Percentiles rank a stretch among this genome's conserved stretches.
These are phyloP conservation scores for Phymastichus coffea DNA, from an alignment of 1,140 invertebrate species.

Conservation along the genomic window DNA sequence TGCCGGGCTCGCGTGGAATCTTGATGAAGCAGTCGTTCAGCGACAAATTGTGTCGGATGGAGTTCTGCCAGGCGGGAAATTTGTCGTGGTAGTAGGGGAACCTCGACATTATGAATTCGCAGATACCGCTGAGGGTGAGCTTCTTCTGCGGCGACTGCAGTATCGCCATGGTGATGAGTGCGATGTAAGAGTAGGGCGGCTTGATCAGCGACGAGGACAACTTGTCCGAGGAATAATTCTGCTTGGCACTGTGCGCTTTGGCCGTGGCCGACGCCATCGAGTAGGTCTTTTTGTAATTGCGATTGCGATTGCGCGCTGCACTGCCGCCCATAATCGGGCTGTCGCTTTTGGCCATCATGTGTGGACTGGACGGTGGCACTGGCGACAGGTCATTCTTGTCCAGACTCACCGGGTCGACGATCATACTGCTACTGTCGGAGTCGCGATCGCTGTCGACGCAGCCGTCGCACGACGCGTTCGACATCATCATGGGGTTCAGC, in stretches of 20 bases:
- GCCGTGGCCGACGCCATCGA: constrained; percentile 40
- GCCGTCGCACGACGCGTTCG: constrained; percentile 45
- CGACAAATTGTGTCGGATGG: constrained; percentile 94
- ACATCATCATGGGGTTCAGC: constrained; percentile 22
- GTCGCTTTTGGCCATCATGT: not conserved
- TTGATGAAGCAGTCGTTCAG: constrained; percentile 99
- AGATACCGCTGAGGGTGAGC: constrained; percentile 94
- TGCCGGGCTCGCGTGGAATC: constrained; percentile 95
- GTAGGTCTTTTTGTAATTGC: constrained; percentile 43
- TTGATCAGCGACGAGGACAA: constrained; percentile 71
- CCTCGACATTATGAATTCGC: constrained; percentile 96
- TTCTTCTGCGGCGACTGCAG: constrained; percentile 96
- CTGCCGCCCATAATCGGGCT: constrained; percentile 30
- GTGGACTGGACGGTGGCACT: constrained; percentile 37
- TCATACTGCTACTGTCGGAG: constrained; percentile 54
- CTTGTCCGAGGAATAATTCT: constrained; percentile 40
- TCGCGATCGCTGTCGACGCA: constrained; percentile 52
- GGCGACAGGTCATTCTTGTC: constrained; percentile 49
- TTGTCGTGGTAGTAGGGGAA: constrained; percentile 96
- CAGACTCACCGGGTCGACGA: constrained; percentile 53
- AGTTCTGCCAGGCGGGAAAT: constrained; percentile 96
- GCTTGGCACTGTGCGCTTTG: constrained; percentile 16
- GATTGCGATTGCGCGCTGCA: constrained; percentile 22
- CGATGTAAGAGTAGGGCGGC: constrained; percentile 97
- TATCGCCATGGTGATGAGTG: constrained; percentile 97